phyloP scores from a whole-genome alignment of 1,140 invertebrate genomes.

The Nomia melanderi region DNA sequence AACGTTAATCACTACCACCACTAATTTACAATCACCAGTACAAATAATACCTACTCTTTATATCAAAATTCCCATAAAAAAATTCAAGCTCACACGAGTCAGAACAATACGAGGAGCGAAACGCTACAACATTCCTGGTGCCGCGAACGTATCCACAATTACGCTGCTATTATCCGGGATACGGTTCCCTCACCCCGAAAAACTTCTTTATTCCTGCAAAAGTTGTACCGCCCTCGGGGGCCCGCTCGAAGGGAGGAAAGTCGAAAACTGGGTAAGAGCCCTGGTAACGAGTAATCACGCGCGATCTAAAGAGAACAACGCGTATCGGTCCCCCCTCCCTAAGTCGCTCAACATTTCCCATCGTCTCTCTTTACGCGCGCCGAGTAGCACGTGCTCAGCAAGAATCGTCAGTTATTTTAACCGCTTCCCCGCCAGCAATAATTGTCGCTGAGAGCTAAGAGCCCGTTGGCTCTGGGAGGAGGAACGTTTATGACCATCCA shows the following conservation, averaged over 20 bases:
- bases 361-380: background rate
- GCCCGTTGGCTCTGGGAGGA: background rate
- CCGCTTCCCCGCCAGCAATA: slow-evolving; percentile 33
- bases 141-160: slow-evolving; percentile 13
- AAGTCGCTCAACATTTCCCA: too few relatives aligned
- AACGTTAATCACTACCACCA: too few relatives aligned
- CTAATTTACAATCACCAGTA: too few relatives aligned
- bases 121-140: background rate
- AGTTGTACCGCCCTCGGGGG: background rate
- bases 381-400: slow-evolving; percentile 23
- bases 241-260: background rate
- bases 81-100: background rate
- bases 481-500: slow-evolving; percentile 44
- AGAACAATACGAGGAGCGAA: background rate
- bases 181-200: background rate
- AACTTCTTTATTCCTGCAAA: slow-evolving; percentile 29
- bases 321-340: background rate
- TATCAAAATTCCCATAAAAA: too few relatives aligned
- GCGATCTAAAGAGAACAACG: background rate
- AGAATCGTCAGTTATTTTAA: slow-evolving; percentile 33
- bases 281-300: slow-evolving; percentile 19
- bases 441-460: slow-evolving; percentile 49
- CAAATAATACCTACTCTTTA: too few relatives aligned
- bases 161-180: background rate
- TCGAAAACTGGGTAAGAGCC: slow-evolving; percentile 15